A percentile compares a stretch with the other conserved stretches of the same genome.
phyloP scores from a whole-genome alignment of 2,888 invertebrate genomes.

The Aporophyla nigra region DNA sequence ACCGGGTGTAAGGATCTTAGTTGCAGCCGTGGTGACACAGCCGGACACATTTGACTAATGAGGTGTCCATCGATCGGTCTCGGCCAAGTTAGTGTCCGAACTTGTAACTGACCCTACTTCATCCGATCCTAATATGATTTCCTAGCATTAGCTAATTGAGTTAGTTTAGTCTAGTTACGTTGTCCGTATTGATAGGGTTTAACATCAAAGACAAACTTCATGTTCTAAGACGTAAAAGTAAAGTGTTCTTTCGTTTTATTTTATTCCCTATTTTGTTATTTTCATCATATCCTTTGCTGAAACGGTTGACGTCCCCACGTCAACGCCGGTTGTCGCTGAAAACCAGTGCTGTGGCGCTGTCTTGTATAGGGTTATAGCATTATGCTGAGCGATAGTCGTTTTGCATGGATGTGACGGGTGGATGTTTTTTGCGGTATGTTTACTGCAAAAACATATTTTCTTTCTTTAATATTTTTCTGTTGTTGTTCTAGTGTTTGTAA shows the following conservation, averaged over 20 bases:
- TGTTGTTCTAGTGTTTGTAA: no score
- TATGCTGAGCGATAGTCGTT: no score
- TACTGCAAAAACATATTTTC: no score
- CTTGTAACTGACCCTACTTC: neutral
- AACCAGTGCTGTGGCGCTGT: neutral
- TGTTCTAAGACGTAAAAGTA: neutral
- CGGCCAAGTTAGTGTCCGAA: conserved; percentile 33
- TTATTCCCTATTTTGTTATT: neutral
- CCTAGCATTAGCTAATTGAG: conserved; percentile 2
- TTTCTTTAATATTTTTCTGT: no score
- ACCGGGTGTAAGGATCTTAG: neutral
- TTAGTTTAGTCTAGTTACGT: neutral
- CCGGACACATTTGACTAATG: conserved; percentile 28
- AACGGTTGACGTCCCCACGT: neutral
- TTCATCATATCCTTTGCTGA: neutral
- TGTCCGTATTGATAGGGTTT: neutral
- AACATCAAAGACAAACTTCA: neutral
- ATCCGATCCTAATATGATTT: neutral
- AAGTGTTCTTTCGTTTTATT: no score
- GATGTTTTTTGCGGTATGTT: no score
- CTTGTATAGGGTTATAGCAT: neutral
- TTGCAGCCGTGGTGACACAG: neutral
- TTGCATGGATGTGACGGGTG: no score
- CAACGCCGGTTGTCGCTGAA: neutral
- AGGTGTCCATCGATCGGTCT: conserved; percentile 33